These are phyloP conservation scores for Gymnocypris eckloni DNA, from an alignment of 2,797 vertebrate species.

Conservation along the genomic window DNA sequence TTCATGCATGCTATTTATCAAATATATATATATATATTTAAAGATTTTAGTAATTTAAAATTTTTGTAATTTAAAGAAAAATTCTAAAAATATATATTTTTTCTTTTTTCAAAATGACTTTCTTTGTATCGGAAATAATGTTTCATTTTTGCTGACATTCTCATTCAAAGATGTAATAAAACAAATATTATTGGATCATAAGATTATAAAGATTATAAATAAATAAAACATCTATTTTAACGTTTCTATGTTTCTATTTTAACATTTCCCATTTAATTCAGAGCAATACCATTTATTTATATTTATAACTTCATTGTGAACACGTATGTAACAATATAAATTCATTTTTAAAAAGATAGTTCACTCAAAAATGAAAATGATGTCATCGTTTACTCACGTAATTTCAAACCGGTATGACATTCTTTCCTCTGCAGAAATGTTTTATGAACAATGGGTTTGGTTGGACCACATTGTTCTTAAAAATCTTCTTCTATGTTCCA, in stretches of 20 bases:
- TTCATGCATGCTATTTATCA: not conserved
- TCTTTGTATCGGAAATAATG: too few species aligned
- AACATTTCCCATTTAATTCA: not conserved
- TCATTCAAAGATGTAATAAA: too few species aligned
- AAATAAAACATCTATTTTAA: too few species aligned
- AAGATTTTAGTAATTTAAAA: too few species aligned
- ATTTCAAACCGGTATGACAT: not conserved
- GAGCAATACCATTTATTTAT: not conserved
- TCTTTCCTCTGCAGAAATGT: not conserved
- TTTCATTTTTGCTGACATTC: too few species aligned
- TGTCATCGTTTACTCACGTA: not conserved
- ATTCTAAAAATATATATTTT: too few species aligned
- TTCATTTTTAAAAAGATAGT: not conserved
- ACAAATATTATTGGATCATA: too few species aligned
- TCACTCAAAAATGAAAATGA: not conserved
- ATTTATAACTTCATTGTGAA: not conserved
- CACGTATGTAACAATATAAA: not conserved
- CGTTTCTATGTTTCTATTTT: too few species aligned
- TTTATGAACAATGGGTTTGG: not conserved
- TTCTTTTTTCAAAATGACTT: too few species aligned
- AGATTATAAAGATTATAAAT: too few species aligned
- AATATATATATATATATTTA: too few species aligned
- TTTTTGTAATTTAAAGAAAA: too few species aligned
- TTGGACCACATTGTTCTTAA: not conserved
- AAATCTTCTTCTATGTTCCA: not conserved